Evolutionary conservation across 2,888 invertebrate genomes (phyloP).

Genomic region (Plagodis dolabraria): DNA sequence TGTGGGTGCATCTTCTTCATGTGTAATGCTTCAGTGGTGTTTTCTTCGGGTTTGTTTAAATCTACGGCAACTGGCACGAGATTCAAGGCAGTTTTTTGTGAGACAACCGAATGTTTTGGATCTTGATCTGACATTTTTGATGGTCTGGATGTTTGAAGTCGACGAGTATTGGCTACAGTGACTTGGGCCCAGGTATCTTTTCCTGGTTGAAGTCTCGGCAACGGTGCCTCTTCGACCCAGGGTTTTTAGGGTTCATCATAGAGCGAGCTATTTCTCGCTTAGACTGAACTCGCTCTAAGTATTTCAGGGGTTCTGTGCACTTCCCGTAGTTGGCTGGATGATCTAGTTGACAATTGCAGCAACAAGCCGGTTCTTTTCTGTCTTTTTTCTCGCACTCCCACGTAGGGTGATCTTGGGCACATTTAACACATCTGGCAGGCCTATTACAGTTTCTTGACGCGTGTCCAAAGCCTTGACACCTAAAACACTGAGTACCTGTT

Average conservation of each 20-base stretch:
- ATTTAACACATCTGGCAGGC: constrained; percentile 17
- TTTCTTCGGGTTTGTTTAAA: neutral
- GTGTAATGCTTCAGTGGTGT: neutral
- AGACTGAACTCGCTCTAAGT: constrained; percentile 8
- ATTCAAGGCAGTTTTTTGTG: neutral
- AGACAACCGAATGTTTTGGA: neutral
- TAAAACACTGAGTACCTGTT: neutral
- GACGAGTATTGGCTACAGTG: neutral
- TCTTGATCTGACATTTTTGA: neutral
- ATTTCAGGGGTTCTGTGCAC: constrained; percentile 13
- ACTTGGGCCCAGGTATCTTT: neutral
- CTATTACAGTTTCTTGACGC: constrained; percentile 19
- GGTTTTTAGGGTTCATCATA: neutral
- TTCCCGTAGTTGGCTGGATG: constrained; percentile 21
- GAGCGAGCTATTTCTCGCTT: constrained; percentile 1
- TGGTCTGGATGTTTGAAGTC: neutral
- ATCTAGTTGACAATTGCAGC: constrained; percentile 17
- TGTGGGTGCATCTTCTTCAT: neutral
- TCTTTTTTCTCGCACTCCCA: constrained; percentile 14
- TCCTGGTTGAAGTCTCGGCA: neutral
- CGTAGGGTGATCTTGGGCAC: constrained; percentile 9
- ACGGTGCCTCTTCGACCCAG: too few relatives aligned
- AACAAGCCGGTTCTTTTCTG: constrained; percentile 6
- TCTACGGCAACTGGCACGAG: neutral
- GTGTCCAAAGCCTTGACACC: constrained; percentile 23